Base-by-base conservation (phyloP, 2,113 vertebrate genomes). In the Progne subis region DNA sequence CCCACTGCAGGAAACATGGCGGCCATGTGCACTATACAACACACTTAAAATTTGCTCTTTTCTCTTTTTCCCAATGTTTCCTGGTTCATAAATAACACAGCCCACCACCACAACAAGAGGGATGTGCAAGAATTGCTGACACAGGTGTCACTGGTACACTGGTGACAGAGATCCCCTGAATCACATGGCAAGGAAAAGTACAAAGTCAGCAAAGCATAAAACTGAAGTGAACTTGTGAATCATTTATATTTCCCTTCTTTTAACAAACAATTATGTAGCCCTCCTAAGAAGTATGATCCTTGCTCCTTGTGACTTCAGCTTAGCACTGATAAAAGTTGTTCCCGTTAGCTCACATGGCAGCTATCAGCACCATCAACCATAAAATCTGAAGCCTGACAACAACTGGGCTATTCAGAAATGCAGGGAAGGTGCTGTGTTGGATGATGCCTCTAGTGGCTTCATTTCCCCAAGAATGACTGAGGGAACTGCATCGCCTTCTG, bases 291-390 rank as follows among this genome's bases (percentile, higher is more conserved):
- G 16, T 13, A 61, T 3, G 5, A 25, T 34, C 34, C 57, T 29
- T 32, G 23, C 2, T 32, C 19, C n/a, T 70, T 11, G 18, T 14
- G 19, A 65, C 37, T 80, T 69, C 43, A 41, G 21, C 26, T 90
- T 20, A 86, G 11, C 50, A 63, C 28, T 25, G 14, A 47, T 80
- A 14, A 8, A 90, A 80, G 31, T 31, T 76, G 37, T 57, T 34
- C 15, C 18, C 23, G 5, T n/a, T n/a, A 81, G 59, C 11, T 80
- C 60, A 26, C 0, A 0, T 3, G 5, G 41, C 23, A 59, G 43
- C 5, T 55, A 72, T 1, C n/a, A 77, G 50, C 46, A 61, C 13
- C 18, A 29, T 16, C 34, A 68, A 43, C 11, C 17, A 60, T 43
- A 68, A 59, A 52, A 86, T 8, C 26, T 67, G 12, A 91, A 86